A percentile compares a stretch with the other conserved stretches of the same genome.
Evolutionary conservation across 2,888 invertebrate genomes (phyloP).

Genomic region (Ophonus ardosiacus): DNA sequence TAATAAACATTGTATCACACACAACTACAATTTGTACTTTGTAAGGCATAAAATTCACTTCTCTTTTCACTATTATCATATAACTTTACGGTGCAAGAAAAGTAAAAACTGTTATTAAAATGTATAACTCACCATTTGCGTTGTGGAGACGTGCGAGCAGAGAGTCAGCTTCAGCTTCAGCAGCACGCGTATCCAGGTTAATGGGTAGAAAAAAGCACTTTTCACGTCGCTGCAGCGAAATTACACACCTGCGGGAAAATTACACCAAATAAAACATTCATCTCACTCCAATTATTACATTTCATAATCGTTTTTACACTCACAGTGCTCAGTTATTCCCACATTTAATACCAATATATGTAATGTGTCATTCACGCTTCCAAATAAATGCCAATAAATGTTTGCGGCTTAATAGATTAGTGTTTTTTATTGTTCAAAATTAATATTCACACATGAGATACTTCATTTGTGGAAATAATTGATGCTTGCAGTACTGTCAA

Average conservation of each 20-base stretch:
- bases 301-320: constrained; percentile 41
- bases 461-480: no score
- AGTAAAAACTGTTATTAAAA: background rate
- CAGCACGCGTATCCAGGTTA: constrained; percentile 58
- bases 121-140: constrained; percentile 6
- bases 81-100: background rate
- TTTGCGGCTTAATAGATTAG: background rate
- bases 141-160: background rate
- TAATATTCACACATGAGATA: background rate
- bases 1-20: no score
- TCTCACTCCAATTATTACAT: constrained; percentile 36
- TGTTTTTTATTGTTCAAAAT: background rate
- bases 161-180: background rate
- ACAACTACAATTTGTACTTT: background rate
- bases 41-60: background rate
- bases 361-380: background rate
- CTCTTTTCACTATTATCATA: background rate
- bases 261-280: constrained; percentile 48
- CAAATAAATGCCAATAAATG: background rate
- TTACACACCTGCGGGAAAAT: constrained; percentile 54
- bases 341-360: constrained; percentile 1
- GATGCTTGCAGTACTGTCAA: no score
- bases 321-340: background rate
- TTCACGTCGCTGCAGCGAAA: constrained; percentile 53
- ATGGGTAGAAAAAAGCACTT: constrained; percentile 60